A percentile compares a stretch with the other conserved stretches of the same genome.
These are phyloP conservation scores for Tiphia femorata DNA, from an alignment of 2,888 invertebrate genomes.

Conservation along the genomic window DNA sequence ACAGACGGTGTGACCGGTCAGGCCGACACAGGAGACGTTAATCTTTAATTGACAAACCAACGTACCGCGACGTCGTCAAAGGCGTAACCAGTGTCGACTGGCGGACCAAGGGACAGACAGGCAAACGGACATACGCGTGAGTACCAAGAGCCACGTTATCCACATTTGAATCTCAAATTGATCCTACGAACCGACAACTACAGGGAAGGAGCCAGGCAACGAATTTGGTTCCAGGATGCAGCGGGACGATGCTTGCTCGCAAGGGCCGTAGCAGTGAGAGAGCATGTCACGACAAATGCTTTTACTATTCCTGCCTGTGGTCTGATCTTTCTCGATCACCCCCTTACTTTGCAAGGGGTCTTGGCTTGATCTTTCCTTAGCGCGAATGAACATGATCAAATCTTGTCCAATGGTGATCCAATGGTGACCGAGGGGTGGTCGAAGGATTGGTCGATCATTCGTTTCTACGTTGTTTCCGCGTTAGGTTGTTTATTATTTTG, in stretches of 20 bases:
- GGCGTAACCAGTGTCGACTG: constrained; percentile 27
- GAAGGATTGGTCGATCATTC: too few relatives aligned
- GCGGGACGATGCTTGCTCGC: not conserved
- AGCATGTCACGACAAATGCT: constrained; percentile 25
- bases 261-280: constrained; percentile 1
- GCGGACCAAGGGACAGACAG: too few relatives aligned
- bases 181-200: constrained; percentile 38
- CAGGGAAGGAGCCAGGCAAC: constrained; percentile 28
- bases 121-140: constrained; percentile 37
- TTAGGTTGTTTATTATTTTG: too few relatives aligned
- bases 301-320: constrained; percentile 19
- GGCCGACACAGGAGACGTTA: constrained; percentile 12
- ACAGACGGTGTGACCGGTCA: not conserved
- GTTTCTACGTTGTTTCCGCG: too few relatives aligned
- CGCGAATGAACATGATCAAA: too few relatives aligned
- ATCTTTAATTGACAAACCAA: constrained; percentile 28
- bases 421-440: too few relatives aligned
- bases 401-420: too few relatives aligned
- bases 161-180: constrained; percentile 50
- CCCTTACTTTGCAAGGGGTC: too few relatives aligned
- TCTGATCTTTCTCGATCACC: too few relatives aligned
- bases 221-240: too few relatives aligned
- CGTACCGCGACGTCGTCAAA: constrained; percentile 27
- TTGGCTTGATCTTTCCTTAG: too few relatives aligned
- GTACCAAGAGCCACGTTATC: constrained; percentile 40